Evolutionary conservation across 2,888 invertebrate species (phyloP).

Genomic region (Sphaerophoria taeniata): DNA sequence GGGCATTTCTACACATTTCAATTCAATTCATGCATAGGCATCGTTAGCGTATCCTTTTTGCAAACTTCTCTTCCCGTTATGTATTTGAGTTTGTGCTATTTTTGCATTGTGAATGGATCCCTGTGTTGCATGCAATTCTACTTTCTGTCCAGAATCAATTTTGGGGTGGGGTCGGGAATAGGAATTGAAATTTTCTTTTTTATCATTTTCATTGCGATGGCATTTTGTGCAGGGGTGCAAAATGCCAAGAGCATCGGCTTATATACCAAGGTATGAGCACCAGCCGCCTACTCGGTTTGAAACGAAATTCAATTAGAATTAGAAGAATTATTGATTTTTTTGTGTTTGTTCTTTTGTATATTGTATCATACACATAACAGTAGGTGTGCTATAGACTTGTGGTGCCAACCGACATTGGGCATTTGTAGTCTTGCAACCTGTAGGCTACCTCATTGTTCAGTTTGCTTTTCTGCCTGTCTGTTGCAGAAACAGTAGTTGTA

Average conservation of each 20-base stretch:
- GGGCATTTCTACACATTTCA: conserved; percentile 14
- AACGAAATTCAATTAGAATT: conserved; percentile 15
- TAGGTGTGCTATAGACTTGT: background rate
- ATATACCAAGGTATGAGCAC: background rate
- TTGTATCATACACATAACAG: background rate
- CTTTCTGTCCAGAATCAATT: conserved; percentile 47
- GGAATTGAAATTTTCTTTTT: conserved; percentile 44
- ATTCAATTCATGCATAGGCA: conserved; percentile 45
- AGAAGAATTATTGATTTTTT: conserved; percentile 19
- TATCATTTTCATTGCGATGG: conserved; percentile 45
- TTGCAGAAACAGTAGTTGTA: background rate
- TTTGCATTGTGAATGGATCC: conserved; percentile 51
- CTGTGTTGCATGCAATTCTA: conserved; percentile 50
- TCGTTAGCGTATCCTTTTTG: conserved; percentile 39
- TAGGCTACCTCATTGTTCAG: background rate
- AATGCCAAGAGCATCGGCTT: conserved; percentile 21
- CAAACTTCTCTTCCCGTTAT: background rate
- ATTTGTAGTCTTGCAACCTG: background rate
- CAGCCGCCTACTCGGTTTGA: background rate
- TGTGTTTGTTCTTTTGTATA: background rate
- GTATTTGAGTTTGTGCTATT: background rate
- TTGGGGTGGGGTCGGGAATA: conserved; percentile 68
- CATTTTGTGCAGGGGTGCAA: conserved; percentile 51
- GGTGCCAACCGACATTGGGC: background rate
- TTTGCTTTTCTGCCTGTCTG: background rate